Conservation (phyloP, 2,113 vertebrate genomes). For the Columbina picui region DNA sequence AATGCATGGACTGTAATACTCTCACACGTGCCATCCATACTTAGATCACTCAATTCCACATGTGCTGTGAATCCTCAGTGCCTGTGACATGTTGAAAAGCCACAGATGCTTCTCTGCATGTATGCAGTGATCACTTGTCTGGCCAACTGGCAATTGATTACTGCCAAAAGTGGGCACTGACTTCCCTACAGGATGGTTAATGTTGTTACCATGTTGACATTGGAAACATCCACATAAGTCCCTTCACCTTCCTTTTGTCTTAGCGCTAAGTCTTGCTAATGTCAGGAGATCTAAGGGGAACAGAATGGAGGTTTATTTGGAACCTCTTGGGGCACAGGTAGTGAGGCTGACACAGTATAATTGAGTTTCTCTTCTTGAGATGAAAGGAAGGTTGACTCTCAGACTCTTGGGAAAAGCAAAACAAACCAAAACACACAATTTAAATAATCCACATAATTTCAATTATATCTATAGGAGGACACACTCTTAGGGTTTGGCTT, state of each 20-base stretch:
- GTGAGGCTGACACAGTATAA: not conserved
- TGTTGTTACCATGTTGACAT: not conserved
- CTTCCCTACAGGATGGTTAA: not conserved
- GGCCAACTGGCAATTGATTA: not conserved
- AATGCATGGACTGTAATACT: not conserved
- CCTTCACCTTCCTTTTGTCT: not conserved
- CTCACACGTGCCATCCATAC: not conserved
- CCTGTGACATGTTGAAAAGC: not conserved
- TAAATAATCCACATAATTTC: not conserved
- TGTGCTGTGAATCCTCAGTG: not conserved
- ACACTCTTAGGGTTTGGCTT: not conserved
- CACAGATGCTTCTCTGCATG: constrained; percentile 1
- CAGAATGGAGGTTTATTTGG: not conserved
- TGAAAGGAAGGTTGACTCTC: not conserved
- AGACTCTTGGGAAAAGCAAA: not conserved
- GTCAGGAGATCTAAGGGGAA: not conserved
- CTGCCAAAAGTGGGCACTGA: not conserved
- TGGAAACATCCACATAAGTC: not conserved
- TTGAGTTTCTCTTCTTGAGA: not conserved
- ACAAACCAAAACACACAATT: not conserved
- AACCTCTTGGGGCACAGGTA: not conserved
- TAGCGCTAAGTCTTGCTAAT: not conserved
- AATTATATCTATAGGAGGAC: not conserved
- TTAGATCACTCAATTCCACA: not conserved
- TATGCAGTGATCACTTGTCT: not conserved